A percentile compares a stretch with the other conserved stretches of the same genome.
Evolutionary conservation across 2,797 vertebrate genomes (phyloP).

Genomic region (Sebastiscus albofasciatus): DNA sequence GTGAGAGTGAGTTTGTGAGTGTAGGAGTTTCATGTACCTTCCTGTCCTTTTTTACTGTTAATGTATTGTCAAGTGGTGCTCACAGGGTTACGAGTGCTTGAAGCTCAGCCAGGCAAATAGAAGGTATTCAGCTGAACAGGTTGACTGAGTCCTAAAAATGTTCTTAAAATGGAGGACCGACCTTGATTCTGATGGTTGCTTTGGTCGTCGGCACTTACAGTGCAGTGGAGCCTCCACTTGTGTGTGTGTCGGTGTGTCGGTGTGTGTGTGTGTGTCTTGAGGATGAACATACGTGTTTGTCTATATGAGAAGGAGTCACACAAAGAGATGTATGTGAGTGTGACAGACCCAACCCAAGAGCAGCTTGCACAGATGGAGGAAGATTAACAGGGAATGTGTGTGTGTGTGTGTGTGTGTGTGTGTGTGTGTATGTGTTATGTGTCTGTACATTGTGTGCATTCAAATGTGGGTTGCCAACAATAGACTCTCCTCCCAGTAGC

Average conservation of each 20-base stretch:
- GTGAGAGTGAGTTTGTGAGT: neutral
- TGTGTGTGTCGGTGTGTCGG: neutral
- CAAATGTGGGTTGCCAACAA: slow-evolving; percentile 46
- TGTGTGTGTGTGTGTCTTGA: neutral
- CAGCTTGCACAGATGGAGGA: slow-evolving; percentile 56
- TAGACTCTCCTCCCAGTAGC: slow-evolving; percentile 34
- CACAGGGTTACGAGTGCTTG: neutral
- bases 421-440: slow-evolving; percentile 6
- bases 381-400: slow-evolving; percentile 36
- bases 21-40: neutral
- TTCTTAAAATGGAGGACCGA: neutral
- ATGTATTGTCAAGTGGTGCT: slow-evolving; percentile 2
- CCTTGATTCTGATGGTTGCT: neutral
- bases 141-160: neutral
- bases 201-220: neutral
- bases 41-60: neutral
- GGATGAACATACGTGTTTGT: neutral
- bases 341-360: slow-evolving; percentile 12
- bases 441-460: slow-evolving; percentile 36
- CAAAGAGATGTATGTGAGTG: slow-evolving; percentile 6
- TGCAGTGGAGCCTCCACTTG: neutral
- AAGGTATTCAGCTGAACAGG: neutral
- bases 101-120: neutral
- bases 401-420: slow-evolving; percentile 11
- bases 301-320: neutral